Evolutionary conservation across 2,113 vertebrate species (phyloP).

Genomic region (Eulacestoma nigropectus): DNA sequence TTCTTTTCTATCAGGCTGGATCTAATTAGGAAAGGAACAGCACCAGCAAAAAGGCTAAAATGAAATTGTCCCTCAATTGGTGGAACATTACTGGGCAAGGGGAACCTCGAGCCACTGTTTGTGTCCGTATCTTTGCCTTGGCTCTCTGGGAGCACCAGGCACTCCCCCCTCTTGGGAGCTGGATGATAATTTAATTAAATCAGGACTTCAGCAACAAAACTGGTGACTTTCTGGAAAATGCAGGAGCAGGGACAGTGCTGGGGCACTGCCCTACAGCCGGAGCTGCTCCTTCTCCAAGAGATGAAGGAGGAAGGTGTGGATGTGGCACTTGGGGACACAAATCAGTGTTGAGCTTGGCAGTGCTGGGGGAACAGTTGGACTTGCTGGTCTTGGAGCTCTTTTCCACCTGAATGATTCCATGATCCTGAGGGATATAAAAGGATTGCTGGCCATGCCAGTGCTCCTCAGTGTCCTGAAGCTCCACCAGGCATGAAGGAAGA

Average conservation of each 20-base stretch:
- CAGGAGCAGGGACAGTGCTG: not conserved
- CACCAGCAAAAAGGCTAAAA: not conserved
- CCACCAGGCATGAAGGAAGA: not conserved
- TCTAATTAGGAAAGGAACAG: not conserved
- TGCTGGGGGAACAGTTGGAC: not conserved
- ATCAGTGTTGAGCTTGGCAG: not conserved
- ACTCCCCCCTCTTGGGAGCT: not conserved
- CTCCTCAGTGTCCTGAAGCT: not conserved
- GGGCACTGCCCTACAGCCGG: not conserved
- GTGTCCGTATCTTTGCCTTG: not conserved
- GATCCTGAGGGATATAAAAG: not conserved
- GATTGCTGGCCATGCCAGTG: not conserved
- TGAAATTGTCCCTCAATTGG: not conserved
- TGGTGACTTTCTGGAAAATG: not conserved
- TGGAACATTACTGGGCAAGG: not conserved
- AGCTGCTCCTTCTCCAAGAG: not conserved
- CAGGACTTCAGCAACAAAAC: not conserved
- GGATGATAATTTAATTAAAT: not conserved
- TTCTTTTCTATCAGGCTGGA: not conserved
- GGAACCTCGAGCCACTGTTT: not conserved
- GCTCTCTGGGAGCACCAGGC: not conserved
- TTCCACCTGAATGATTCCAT: not conserved
- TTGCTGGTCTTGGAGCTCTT: not conserved
- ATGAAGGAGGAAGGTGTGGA: not conserved
- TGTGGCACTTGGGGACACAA: not conserved